Evolutionary conservation across 2,113 vertebrate species (phyloP), one percentile per base, ranked within the genome.

Genomic region (Pedionomus torquatus): DNA sequence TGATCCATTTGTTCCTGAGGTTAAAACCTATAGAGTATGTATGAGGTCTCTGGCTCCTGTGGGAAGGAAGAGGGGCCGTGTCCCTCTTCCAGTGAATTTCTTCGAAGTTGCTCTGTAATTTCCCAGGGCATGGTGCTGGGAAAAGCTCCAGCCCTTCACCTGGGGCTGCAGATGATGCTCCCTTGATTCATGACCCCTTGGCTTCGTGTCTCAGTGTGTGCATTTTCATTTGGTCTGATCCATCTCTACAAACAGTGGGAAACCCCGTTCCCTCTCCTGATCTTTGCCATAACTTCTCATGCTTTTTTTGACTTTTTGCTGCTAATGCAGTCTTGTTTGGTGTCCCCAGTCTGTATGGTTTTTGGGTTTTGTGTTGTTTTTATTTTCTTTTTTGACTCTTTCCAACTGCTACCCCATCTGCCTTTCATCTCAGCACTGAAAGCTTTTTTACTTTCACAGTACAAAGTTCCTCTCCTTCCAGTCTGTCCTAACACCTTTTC

Each of bases 401-500:
- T 84, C 83, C 69, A 91, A 84, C 81, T 96, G 87, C 81, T 61
- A 76, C 61, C n/a, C 77, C 94, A 89, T 95, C 91, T 96, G 91
- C 60, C 70, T 87, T 95, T 91, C 87, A 51, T 84, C 37, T 83
- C 65, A 14, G 65, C 13, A 51, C 60, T 46, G 71, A 74, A 86
- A 77, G 44, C 64, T 72, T 83, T 76, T 69, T 65, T 49, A 15
- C 54, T 86, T 96, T 93, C 76, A 77, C 31, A 20, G 28, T 74
- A 30, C 54, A 21, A 92, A 75, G 86, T 49, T 95, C 31, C 30
- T 85, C 54, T 91, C 35, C 70, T 77, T 93, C 83, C 37, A 37
- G 71, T 92, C 91, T 93, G 64, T 89, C 76, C 89, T 96, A 46
- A 93, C 76, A 81, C 90, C 68, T 92, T 44, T 89, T 71, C 83